Base-by-base conservation (phyloP, 2,113 vertebrate species). In the Aepyceros melampus region DNA sequence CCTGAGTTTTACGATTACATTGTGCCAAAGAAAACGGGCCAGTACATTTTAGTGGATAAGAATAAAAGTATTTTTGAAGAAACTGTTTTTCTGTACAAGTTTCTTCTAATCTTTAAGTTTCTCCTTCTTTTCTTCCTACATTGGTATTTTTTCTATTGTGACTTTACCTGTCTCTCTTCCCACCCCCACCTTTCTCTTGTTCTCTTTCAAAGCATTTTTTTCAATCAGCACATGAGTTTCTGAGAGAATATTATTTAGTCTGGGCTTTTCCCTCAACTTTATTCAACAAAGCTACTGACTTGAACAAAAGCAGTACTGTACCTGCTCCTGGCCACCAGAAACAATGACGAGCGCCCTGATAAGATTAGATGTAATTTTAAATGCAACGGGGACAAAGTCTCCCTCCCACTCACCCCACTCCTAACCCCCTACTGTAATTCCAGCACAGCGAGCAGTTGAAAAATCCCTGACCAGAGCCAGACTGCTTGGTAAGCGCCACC, bases 281-380 rank as follows among this genome's bases (percentile, higher is more conserved):
- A 99, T 99, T 99, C 99, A 99, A 99, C 98, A 99, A 98, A 98
- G 97, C 97, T 98, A 98, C 98, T 98, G 97, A 97, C 97, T 94
- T 79, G 99, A 99, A 99, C 99, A 99, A 99, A 99, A 99, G 99
- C 98, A 60, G 98, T 99, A 99, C 99, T 99, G 99, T 99, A 99
- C 99, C 99, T 99, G 98, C 98, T 98, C 93, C 98, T 98, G 99
- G 98, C 98, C 98, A 97, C 98, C 98, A 98, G 98, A 99, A 99
- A 99, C 99, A 99, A 99, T 99, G 98, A 98, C 96, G 6, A 98
- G 98, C 83, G 98, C 98, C 98, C 98, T 98, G 99, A 99, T 99
- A 99, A 99, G 99, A 99, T 99, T 99, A 99, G 99, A 99, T 98
- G 99, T 98, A 98, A 99, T 98, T 99, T 98, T 98, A 98, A 99